phyloP scores from a whole-genome alignment of 2,888 invertebrate genomes.

The Creontiades dilutus region DNA sequence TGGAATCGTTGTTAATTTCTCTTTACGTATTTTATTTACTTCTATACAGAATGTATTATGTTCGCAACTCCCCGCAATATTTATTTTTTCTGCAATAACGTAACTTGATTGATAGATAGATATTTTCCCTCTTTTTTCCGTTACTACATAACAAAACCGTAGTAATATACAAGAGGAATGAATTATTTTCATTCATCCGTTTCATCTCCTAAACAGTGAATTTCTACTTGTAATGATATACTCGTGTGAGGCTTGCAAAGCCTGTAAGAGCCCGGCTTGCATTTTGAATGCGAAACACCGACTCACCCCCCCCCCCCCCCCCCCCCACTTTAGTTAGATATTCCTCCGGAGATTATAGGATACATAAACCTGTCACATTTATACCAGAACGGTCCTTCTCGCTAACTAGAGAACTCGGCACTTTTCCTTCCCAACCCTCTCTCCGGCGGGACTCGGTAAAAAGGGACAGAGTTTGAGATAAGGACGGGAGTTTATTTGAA shows the following conservation, averaged over 20 bases:
- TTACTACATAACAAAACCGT: too few species aligned
- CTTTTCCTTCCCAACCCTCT: slow-evolving; percentile 1
- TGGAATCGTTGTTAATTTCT: too few species aligned
- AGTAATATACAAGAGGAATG: too few species aligned
- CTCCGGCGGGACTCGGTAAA: not conserved
- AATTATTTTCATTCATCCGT: too few species aligned
- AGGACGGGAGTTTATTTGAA: slow-evolving; percentile 68
- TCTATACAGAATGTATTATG: too few species aligned
- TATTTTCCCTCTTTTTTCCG: too few species aligned
- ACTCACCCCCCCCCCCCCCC: not conserved
- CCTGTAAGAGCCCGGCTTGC: not conserved
- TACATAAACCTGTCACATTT: slow-evolving; percentile 64
- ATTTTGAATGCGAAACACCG: not conserved
- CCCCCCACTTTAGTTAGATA: not conserved
- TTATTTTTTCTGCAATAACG: too few species aligned
- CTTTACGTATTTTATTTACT: too few species aligned
- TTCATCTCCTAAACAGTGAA: not conserved
- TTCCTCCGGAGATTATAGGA: slow-evolving; percentile 12
- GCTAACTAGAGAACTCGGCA: slow-evolving; percentile 26
- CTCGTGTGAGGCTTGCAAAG: not conserved
- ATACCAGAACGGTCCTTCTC: slow-evolving; percentile 1
- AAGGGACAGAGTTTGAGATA: slow-evolving; percentile 55
- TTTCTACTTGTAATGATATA: not conserved
- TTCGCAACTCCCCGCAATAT: too few species aligned
- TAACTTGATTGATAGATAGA: too few species aligned